Conservation (phyloP, 2,888 invertebrate genomes). For the Opisthograptis luteolata region DNA sequence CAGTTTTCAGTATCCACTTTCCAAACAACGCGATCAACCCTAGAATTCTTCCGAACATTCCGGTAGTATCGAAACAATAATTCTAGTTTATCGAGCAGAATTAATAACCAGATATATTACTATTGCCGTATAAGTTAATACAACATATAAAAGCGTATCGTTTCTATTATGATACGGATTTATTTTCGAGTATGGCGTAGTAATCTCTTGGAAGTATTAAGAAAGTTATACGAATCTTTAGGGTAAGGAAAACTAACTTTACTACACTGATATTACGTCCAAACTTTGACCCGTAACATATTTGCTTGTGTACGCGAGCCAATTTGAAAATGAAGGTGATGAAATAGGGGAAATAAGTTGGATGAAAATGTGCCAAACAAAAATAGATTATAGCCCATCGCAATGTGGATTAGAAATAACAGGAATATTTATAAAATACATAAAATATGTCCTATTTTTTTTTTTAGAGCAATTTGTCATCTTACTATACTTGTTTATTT, state of each 20-base stretch:
- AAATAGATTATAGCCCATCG: no score
- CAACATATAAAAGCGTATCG: slow-evolving; percentile 74
- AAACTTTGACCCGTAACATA: slow-evolving; percentile 70
- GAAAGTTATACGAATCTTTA: slow-evolving; percentile 78
- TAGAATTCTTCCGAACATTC: slow-evolving; percentile 33
- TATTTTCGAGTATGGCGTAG: slow-evolving; percentile 62
- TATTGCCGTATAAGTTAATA: slow-evolving; percentile 67
- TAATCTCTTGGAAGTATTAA: slow-evolving; percentile 77
- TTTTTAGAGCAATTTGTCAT: no score
- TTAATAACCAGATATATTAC: slow-evolving; percentile 73
- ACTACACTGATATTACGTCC: slow-evolving; percentile 71
- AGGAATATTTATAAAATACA: no score
- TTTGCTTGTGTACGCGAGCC: slow-evolving; percentile 50
- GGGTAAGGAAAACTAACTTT: slow-evolving; percentile 66
- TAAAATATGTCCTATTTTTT: no score
- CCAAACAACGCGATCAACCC: slow-evolving; percentile 10
- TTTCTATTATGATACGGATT: slow-evolving; percentile 75
- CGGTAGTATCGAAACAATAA: slow-evolving; percentile 45
- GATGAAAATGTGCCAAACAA: background rate
- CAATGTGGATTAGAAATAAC: no score
- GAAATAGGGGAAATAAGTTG: slow-evolving; percentile 26
- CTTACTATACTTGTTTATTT: no score
- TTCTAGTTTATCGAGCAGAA: slow-evolving; percentile 76
- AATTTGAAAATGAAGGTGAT: slow-evolving; percentile 28
- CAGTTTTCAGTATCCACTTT: slow-evolving; percentile 10